Conservation (phyloP, 23 tunicate species). For the Styela plicata region DNA sequence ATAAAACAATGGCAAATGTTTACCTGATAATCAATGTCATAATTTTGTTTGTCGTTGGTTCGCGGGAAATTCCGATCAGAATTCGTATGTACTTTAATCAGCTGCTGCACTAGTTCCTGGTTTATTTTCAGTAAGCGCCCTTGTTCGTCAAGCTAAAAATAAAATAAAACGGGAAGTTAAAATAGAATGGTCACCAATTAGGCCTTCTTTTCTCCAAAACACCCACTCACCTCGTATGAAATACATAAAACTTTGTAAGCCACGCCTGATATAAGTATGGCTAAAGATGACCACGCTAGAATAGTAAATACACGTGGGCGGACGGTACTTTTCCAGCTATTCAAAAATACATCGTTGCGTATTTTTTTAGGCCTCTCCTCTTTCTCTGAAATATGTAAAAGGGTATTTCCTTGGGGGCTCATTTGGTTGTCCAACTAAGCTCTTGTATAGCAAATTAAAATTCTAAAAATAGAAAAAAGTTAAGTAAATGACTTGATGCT, state of each 20-base stretch:
- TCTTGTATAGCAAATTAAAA: too few species aligned
- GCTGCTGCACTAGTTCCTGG: not conserved
- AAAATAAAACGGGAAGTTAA: not conserved
- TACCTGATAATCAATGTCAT: too few species aligned
- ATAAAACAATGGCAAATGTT: too few species aligned
- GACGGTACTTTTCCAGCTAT: not conserved
- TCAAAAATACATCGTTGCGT: not conserved
- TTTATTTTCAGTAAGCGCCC: not conserved
- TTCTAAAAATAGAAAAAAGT: not conserved
- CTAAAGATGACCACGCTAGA: not conserved
- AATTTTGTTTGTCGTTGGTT: too few species aligned
- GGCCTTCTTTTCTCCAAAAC: not conserved
- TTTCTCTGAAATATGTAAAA: not conserved
- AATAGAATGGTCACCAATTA: not conserved
- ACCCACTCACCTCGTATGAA: not conserved
- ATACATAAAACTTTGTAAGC: not conserved
- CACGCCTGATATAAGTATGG: not conserved
- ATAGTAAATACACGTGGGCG: not conserved
- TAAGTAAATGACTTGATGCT: not conserved
- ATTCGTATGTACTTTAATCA: not conserved
- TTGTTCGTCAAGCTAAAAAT: not conserved
- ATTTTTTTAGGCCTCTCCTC: not conserved
- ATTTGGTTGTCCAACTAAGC: not conserved
- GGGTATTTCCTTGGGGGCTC: not conserved
- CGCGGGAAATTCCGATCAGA: too few species aligned